Conservation (phyloP, 2,797 vertebrate species). For the Carduelis carduelis region DNA sequence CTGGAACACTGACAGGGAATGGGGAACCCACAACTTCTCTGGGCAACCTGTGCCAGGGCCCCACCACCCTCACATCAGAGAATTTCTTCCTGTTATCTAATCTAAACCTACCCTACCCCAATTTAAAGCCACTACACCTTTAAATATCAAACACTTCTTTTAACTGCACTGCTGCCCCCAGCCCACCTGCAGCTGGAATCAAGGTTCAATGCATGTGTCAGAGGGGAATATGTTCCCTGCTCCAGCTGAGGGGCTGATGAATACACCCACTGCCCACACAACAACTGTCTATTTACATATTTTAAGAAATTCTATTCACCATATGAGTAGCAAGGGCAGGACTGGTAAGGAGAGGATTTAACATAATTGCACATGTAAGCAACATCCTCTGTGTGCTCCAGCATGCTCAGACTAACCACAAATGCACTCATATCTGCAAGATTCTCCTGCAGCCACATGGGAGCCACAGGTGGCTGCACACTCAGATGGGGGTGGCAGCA, state of each 20-base stretch:
- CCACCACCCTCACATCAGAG: background rate
- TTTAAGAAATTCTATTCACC: background rate
- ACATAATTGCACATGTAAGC: background rate
- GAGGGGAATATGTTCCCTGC: background rate
- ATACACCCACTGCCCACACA: background rate
- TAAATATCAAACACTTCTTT: background rate
- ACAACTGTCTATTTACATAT: background rate
- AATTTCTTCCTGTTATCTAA: background rate
- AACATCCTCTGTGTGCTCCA: background rate
- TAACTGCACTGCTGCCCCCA: background rate
- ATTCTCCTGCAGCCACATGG: rapidly evolving
- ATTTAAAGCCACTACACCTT: background rate
- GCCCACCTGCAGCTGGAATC: background rate
- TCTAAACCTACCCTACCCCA: background rate
- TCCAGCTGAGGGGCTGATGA: background rate
- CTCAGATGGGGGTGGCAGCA: background rate
- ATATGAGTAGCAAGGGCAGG: background rate
- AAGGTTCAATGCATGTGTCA: background rate
- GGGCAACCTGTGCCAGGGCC: background rate
- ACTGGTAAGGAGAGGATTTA: background rate
- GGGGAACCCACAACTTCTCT: background rate
- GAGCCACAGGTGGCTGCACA: background rate
- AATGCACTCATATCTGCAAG: background rate
- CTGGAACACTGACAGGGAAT: background rate
- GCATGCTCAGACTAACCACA: background rate